Evolutionary conservation across 2,888 invertebrate genomes (phyloP).

Genomic region (Lycaena phlaeas): DNA sequence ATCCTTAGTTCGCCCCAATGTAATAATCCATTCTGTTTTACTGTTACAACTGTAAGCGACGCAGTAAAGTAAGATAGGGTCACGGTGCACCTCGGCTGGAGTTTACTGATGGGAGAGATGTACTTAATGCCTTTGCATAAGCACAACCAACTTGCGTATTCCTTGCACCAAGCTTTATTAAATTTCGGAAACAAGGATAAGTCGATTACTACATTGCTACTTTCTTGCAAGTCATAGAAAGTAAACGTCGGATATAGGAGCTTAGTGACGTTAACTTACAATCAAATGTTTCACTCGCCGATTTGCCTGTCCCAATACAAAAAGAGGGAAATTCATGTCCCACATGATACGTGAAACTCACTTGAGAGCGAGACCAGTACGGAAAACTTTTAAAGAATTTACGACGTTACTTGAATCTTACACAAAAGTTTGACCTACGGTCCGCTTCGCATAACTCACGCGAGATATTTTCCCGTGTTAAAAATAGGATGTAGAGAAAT

Average conservation of each 20-base stretch:
- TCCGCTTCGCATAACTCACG: slow-evolving; percentile 18
- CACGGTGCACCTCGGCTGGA: no score
- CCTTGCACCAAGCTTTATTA: no score
- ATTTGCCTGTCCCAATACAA: slow-evolving; percentile 41
- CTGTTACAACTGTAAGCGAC: slow-evolving; percentile 39
- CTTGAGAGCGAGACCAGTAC: slow-evolving; percentile 15
- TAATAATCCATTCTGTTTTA: slow-evolving; percentile 55
- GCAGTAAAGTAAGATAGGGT: slow-evolving; percentile 48
- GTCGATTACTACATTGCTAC: no score
- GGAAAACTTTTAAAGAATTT: slow-evolving; percentile 21
- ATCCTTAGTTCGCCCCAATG: slow-evolving; percentile 54
- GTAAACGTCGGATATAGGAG: no score
- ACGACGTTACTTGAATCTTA: slow-evolving; percentile 19
- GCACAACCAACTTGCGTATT: no score
- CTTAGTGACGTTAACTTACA: no score
- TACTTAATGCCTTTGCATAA: no score
- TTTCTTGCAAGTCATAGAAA: no score
- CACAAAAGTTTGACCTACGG: slow-evolving; percentile 19
- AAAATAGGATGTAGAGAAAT: slow-evolving; percentile 19
- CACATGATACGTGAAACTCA: slow-evolving; percentile 26
- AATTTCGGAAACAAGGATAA: no score
- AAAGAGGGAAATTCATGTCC: slow-evolving; percentile 35
- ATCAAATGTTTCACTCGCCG: no score
- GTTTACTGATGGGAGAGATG: no score
- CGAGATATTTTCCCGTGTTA: slow-evolving; percentile 19